Evolutionary conservation across 2,797 vertebrate species (phyloP), one percentile per base, ranked within the genome.

Genomic region (Ambastaia sidthimunki): DNA sequence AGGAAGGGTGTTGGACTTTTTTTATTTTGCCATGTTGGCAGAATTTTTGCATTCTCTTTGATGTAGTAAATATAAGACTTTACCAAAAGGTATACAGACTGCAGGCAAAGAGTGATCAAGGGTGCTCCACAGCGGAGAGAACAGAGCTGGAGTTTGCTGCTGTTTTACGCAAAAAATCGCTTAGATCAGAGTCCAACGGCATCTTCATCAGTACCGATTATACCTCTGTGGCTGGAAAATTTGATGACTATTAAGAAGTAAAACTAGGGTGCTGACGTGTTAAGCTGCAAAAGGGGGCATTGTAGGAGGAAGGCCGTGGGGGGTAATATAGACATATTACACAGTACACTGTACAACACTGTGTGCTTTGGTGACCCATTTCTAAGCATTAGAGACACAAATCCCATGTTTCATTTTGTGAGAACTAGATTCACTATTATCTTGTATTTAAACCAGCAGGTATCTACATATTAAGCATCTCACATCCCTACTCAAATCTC

Each of bases 31-130:
- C 92, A 87, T 76, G 87, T 85, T 89, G 87, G 91, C 90, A 92
- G 88, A 93, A 93, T 93, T 86, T 87, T 94, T 94, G 91, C 91
- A 65, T 57, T 18, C 48, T 91, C 89, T 94, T 92, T 95, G 90
- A 93, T 93, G 89, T 82, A 90, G 91, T 92, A 93, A 89, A 89
- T 88, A 88, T 90, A 87, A 93, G 89, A 70, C 82, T 89, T 82
- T 72, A 80, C 87, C 93, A 87, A 90, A 31, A 90, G 87, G 70
- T 79, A 86, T 84, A 89, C 74, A 90, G 84, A 90, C 87, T 91
- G 81, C 87, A 90, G 89, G 81, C 84, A 81, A 86, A 70, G 68
- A 88, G 78, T 73, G 88, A 89, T 89, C 83, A 84, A 78, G 72
- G 71, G 71, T 86, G 85, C 86, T 87, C 85, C 78, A 75, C 74